These are phyloP conservation scores for Magallana angulata DNA, from an alignment of 1,140 invertebrate species.

Conservation along the genomic window DNA sequence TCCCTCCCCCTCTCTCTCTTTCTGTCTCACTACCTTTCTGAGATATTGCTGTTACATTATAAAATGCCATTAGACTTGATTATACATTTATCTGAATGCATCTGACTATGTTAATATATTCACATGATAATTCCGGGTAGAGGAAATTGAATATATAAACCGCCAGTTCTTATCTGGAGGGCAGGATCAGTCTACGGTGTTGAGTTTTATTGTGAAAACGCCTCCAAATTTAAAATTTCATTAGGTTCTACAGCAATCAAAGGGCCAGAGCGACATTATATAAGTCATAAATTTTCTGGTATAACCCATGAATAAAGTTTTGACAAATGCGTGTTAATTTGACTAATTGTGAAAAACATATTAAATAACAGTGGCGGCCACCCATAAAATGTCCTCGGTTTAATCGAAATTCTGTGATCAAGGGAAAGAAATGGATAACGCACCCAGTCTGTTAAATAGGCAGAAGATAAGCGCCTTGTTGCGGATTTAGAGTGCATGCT, in stretches of 20 bases:
- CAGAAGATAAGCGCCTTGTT: not conserved
- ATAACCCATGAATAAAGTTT: conserved; percentile 16
- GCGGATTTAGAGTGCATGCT: not conserved
- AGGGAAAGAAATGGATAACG: not conserved
- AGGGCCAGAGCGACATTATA: conserved; percentile 1
- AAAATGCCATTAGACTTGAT: too few relatives aligned
- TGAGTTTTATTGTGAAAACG: conserved; percentile 30
- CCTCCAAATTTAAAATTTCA: conserved; percentile 33
- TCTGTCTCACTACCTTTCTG: too few relatives aligned
- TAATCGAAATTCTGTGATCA: conserved; percentile 26
- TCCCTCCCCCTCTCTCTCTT: too few relatives aligned
- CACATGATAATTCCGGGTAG: not conserved
- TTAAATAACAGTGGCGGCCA: conserved; percentile 29
- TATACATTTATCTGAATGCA: not conserved
- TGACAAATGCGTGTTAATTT: conserved; percentile 34
- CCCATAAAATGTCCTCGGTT: conserved; percentile 27
- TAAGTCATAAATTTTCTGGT: not conserved
- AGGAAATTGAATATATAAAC: conserved; percentile 21
- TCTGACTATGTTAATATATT: conserved; percentile 7
- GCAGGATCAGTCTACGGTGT: conserved; percentile 14
- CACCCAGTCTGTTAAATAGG: not conserved
- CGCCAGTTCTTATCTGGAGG: not conserved
- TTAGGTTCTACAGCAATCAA: not conserved
- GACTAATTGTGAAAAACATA: conserved; percentile 31
- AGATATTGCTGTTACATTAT: too few relatives aligned